These are phyloP conservation scores for Chymomyza caudatula DNA, from an alignment of 2,888 invertebrate genomes.

Conservation along the genomic window DNA sequence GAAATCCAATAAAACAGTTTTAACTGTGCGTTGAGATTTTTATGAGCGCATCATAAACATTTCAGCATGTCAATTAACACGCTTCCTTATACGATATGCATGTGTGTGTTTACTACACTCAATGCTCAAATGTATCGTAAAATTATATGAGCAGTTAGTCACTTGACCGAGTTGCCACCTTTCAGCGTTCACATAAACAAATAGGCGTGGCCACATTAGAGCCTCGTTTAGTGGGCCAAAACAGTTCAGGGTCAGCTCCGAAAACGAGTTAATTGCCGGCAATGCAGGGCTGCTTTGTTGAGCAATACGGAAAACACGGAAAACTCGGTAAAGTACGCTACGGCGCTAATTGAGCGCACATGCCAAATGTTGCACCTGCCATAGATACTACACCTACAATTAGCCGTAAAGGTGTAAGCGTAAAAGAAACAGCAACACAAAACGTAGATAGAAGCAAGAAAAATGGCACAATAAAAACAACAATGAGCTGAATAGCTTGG, in stretches of 20 bases:
- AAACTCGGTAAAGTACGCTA: constrained; percentile 1
- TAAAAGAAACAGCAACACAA: constrained; percentile 9
- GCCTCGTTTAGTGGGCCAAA: background rate
- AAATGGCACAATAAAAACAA: background rate
- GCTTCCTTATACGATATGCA: background rate
- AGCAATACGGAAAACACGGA: background rate
- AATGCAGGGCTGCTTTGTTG: background rate
- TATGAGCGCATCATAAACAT: constrained; percentile 32
- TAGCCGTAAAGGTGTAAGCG: constrained; percentile 6
- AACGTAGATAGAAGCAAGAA: background rate
- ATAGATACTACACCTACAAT: background rate
- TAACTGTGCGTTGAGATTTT: background rate
- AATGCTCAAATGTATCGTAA: constrained; percentile 45
- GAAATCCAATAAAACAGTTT: background rate
- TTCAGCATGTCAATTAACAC: constrained; percentile 29
- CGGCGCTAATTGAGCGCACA: constrained; percentile 64
- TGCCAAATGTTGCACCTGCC: constrained; percentile 69
- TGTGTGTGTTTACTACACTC: background rate
- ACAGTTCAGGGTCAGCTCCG: background rate
- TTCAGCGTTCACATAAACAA: background rate
- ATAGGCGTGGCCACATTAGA: background rate
- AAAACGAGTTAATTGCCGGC: constrained; percentile 1
- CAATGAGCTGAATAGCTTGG: background rate
- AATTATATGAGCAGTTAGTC: constrained; percentile 43
- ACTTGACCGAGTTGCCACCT: constrained; percentile 32